Evolutionary conservation across 37 sponge, comb jelly and placozoan species (phyloP), one percentile per base, ranked within the genome.

Genomic region (Corticium candelabrum): DNA sequence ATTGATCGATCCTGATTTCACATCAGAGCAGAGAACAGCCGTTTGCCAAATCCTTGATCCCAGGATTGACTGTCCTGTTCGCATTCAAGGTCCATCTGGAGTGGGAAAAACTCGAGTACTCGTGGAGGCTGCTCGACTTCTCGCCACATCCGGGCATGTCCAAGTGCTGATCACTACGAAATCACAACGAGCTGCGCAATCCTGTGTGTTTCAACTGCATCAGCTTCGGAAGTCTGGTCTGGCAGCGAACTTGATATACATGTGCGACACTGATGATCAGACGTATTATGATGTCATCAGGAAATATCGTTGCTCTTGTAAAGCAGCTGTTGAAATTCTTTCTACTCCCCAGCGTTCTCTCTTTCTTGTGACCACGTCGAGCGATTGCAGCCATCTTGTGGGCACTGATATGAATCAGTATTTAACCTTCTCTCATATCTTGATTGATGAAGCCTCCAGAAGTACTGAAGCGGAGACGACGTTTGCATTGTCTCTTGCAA

Each of bases 221-320:
- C 15, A 50, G 21, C 62, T 11, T 27, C 11, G 21, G 62, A 21
- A 50, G 15, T 27, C 11, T 50, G 21, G 21, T 27, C 62, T 21
- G 62, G 62, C 62, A 27, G 62, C 62, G 62, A 50, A 50, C 21
- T 50, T 50, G 62, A 27, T 50, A 50, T 50, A 50, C 62, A 50
- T 50, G 21, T 50, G n/a, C n/a, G n/a, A n/a, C n/a, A n/a, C n/a
- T n/a, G n/a, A n/a, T n/a, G n/a, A n/a, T n/a, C n/a, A n/a, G n/a
- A n/a, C n/a, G n/a, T n/a, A n/a, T n/a, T n/a, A n/a, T n/a, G n/a
- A n/a, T n/a, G n/a, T n/a, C n/a, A n/a, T n/a, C n/a, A n/a, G n/a
- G n/a, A n/a, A n/a, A n/a, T n/a, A n/a, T n/a, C n/a, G n/a, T n/a
- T n/a, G n/a, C n/a, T n/a, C n/a, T n/a, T n/a, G n/a, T n/a, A n/a